phyloP scores from a whole-genome alignment of 2,797 vertebrate genomes.

The Carcharodon carcharias region DNA sequence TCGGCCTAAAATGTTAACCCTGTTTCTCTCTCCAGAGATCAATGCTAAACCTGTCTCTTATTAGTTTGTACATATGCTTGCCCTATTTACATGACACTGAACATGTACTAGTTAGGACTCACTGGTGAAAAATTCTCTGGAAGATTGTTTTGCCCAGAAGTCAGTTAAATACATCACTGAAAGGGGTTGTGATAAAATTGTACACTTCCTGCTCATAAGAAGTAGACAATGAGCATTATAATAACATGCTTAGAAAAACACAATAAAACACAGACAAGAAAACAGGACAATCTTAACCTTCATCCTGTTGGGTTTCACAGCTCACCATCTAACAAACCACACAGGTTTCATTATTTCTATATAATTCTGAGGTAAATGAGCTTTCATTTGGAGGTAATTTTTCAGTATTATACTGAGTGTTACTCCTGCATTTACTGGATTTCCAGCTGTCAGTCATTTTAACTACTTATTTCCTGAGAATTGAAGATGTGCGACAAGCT shows the following conservation, averaged over 20 bases:
- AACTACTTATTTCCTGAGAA: conserved; percentile 11
- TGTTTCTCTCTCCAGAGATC: not conserved
- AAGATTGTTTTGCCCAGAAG: not conserved
- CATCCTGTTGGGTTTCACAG: not conserved
- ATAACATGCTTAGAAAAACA: not conserved
- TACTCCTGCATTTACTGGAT: conserved; percentile 7
- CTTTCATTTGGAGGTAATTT: not conserved
- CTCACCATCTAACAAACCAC: conserved; percentile 22
- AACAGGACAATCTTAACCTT: not conserved
- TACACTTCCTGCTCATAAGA: not conserved
- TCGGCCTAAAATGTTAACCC: not conserved
- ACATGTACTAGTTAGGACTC: not conserved
- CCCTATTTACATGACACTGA: not conserved
- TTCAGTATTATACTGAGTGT: not conserved
- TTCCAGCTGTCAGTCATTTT: not conserved
- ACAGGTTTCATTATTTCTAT: not conserved
- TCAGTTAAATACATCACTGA: not conserved
- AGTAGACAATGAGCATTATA: not conserved
- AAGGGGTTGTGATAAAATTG: not conserved
- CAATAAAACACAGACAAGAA: not conserved
- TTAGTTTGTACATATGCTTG: not conserved
- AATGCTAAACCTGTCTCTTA: not conserved
- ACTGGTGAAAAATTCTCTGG: not conserved
- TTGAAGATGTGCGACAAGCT: not conserved
- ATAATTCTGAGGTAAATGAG: not conserved